These are phyloP conservation scores for Saxidomus purpurata DNA, from an alignment of 1,140 invertebrate genomes.

Conservation along the genomic window DNA sequence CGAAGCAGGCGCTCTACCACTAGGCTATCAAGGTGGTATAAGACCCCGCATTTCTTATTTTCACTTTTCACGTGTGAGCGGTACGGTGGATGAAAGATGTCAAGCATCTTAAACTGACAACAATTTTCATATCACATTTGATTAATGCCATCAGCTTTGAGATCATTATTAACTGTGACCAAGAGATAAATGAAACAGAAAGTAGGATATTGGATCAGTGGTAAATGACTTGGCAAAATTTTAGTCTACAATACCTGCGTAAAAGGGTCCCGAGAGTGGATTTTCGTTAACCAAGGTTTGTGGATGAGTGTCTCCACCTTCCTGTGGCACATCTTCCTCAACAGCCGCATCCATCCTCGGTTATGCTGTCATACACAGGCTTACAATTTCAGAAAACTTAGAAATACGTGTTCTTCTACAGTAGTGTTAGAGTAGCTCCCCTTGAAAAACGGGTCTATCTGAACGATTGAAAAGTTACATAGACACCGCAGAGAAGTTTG, in stretches of 20 bases:
- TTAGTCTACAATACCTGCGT: slow-evolving; percentile 5
- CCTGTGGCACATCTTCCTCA: not conserved
- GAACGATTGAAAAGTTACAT: not conserved
- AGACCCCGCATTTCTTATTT: too few relatives aligned
- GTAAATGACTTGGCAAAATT: slow-evolving; percentile 14
- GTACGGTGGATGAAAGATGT: too few relatives aligned
- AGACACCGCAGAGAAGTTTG: slow-evolving; percentile 8
- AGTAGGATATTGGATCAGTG: not conserved
- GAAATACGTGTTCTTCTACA: slow-evolving; percentile 45
- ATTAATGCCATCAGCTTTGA: too few relatives aligned
- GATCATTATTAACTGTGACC: too few relatives aligned
- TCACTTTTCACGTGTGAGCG: too few relatives aligned
- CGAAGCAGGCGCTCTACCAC: too few relatives aligned
- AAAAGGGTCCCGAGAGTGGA: slow-evolving; percentile 44
- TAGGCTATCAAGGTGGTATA: too few relatives aligned
- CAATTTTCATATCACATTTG: too few relatives aligned
- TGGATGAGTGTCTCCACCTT: slow-evolving; percentile 14
- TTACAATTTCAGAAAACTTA: not conserved
- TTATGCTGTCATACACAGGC: not conserved
- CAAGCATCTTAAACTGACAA: too few relatives aligned
- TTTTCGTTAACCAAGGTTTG: slow-evolving; percentile 41
- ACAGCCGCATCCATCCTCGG: not conserved
- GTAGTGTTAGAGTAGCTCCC: slow-evolving; percentile 22
- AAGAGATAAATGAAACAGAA: not conserved
- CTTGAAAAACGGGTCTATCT: not conserved